phyloP scores from a whole-genome alignment of 2,113 vertebrate genomes.

The Phycodurus eques region DNA sequence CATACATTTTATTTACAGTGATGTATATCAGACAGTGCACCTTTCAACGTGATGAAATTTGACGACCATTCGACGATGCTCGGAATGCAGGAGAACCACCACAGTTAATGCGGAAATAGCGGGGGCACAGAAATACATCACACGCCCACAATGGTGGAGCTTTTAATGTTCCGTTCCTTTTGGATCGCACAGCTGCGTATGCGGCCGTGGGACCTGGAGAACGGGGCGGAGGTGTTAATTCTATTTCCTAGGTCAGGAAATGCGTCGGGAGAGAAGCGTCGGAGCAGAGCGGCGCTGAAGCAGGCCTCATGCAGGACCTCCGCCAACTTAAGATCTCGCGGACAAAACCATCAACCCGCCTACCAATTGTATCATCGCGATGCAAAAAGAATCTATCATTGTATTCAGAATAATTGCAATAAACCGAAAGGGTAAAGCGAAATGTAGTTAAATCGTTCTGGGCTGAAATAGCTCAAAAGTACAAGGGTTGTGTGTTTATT shows the following conservation, averaged over 20 bases:
- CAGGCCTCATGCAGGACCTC: slow-evolving; percentile 30
- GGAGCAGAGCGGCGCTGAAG: slow-evolving; percentile 29
- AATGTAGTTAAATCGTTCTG: too few species aligned
- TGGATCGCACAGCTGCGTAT: slow-evolving; percentile 62
- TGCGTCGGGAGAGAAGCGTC: slow-evolving; percentile 65
- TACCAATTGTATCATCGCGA: slow-evolving; percentile 47
- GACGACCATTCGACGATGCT: background rate
- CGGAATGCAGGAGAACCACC: background rate
- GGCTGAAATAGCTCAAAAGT: too few species aligned
- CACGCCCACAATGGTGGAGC: slow-evolving; percentile 5
- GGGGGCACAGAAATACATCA: slow-evolving; percentile 16
- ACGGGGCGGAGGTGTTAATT: slow-evolving; percentile 73
- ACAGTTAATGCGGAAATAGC: slow-evolving; percentile 17
- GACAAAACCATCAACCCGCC: slow-evolving; percentile 45
- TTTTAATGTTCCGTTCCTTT: slow-evolving; percentile 9
- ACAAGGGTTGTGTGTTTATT: too few species aligned
- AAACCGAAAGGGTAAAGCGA: too few species aligned
- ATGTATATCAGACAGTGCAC: background rate
- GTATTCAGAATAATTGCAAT: too few species aligned
- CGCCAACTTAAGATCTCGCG: slow-evolving; percentile 41
- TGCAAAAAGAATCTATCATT: background rate
- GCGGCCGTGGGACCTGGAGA: slow-evolving; percentile 48
- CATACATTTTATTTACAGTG: background rate
- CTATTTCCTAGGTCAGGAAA: slow-evolving; percentile 79
- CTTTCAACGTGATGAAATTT: background rate